Base-by-base conservation (phyloP, 2,888 invertebrate genomes). In the Rhimphoctona megacephalus region DNA sequence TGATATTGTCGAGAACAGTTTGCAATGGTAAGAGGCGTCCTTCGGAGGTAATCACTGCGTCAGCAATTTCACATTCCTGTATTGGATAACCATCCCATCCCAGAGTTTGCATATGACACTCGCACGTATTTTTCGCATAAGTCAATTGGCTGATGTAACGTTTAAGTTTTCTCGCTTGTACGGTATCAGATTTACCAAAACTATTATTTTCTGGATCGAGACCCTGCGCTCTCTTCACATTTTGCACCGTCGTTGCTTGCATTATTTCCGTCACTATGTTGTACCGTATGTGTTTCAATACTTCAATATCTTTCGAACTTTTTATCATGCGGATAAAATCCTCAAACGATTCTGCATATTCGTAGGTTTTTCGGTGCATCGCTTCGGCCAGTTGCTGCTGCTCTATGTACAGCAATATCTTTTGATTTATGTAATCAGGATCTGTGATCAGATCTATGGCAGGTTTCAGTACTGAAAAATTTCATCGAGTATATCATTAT, bases 241-340 rank as follows among this genome's bases (percentile, higher is more conserved):
- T 98, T 94, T 98, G 98, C 89, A 98, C 96, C 1, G 98, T 98
- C 22, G 98, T 98, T 0, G 98, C 98, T 95, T 98, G 98, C 97
- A 98, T 98, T 90, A 98, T 97, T 95, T 98, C 98, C 67, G 97
- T 97, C 7, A 98, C 97, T 89, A 98, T 98, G 91, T 97, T 98
- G 91, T 97, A 97, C 89, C 97, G 97, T 93, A 98, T 97, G 92
- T 97, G 96, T 92, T 97, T 97, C 66, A 98, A 95, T 89, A 97
- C 97, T 93, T 98, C 98, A 85, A 98, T 95, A 94, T 97, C 98
- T 89, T 96, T 96, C 88, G 97, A 97, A 91, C 96, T 96, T 90
- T 97, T 97, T 81, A 98, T 98, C 91, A 98, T 96, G 89, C 97
- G 96, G 86, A 98, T 96, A 93, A 98, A 98, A 91, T 98, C 98